These are phyloP conservation scores for Schizaphis graminum DNA, from an alignment of 2,888 invertebrate genomes.

Conservation along the genomic window DNA sequence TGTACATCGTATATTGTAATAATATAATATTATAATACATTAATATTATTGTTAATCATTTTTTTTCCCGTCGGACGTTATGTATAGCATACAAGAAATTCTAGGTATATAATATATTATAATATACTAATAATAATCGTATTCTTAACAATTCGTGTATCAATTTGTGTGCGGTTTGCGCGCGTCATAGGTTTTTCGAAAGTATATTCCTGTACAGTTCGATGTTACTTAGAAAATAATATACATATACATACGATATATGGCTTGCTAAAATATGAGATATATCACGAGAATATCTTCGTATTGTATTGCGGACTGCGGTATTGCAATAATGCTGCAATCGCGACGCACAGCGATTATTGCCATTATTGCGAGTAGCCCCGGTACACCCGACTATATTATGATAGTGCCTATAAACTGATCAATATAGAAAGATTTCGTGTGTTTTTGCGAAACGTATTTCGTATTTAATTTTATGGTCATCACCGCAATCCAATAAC, in stretches of 20 bases:
- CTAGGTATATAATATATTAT: neutral
- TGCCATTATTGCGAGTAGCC: neutral
- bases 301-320: neutral
- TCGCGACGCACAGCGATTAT: neutral
- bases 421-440: neutral
- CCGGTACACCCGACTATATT: neutral
- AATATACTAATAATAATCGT: neutral
- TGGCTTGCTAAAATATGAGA: neutral
- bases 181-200: neutral
- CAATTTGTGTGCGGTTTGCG: neutral
- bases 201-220: neutral
- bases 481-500: neutral
- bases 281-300: neutral
- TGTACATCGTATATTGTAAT: neutral
- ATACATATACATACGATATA: neutral
- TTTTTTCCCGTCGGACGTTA: neutral
- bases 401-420: too few relatives aligned
- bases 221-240: neutral
- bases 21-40: conserved; percentile 2
- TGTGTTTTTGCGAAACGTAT: neutral
- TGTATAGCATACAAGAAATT: neutral
- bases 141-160: neutral
- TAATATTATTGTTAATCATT: conserved; percentile 6
- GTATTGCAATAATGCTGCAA: neutral
- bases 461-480: neutral